Conservation (phyloP, 2,797 vertebrate species). For the Notolepis coatsorum region DNA sequence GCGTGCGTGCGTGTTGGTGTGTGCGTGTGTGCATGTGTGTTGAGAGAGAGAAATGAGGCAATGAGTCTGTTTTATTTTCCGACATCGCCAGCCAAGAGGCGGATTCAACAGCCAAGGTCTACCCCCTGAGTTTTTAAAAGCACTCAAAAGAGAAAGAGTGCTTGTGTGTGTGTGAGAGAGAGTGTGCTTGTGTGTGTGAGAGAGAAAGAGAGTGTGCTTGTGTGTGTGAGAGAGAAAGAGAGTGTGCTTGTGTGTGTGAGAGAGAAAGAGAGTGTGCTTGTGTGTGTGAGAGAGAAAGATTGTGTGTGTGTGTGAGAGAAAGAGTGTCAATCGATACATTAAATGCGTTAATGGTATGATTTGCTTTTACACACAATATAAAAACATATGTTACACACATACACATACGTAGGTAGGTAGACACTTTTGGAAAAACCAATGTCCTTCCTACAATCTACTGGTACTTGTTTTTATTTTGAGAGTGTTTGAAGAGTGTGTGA, state of each 20-base stretch:
- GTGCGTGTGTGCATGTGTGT: neutral
- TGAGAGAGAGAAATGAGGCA: slow-evolving; percentile 10
- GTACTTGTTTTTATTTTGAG: neutral
- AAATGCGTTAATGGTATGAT: too few relatives aligned
- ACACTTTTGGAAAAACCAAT: slow-evolving; percentile 24
- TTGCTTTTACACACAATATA: too few relatives aligned
- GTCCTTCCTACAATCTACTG: neutral
- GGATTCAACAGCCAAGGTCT: slow-evolving; percentile 9
- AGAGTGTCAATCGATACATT: too few relatives aligned
- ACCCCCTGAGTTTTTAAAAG: neutral
- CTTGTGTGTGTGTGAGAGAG: neutral
- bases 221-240: neutral
- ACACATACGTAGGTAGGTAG: neutral
- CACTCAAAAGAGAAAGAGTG: too few relatives aligned
- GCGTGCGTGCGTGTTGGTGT: neutral
- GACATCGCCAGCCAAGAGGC: neutral
- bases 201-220: neutral
- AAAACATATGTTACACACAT: neutral
- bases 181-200: neutral
- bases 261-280: too few relatives aligned
- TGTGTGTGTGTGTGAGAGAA: too few relatives aligned
- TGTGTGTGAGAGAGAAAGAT: too few relatives aligned
- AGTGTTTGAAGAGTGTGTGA: neutral
- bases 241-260: neutral
- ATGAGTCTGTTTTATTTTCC: slow-evolving; percentile 32